Evolutionary conservation across 2,113 vertebrate genomes (phyloP), one percentile per base, ranked within the genome.

Genomic region (Lagenorhynchus albirostris): DNA sequence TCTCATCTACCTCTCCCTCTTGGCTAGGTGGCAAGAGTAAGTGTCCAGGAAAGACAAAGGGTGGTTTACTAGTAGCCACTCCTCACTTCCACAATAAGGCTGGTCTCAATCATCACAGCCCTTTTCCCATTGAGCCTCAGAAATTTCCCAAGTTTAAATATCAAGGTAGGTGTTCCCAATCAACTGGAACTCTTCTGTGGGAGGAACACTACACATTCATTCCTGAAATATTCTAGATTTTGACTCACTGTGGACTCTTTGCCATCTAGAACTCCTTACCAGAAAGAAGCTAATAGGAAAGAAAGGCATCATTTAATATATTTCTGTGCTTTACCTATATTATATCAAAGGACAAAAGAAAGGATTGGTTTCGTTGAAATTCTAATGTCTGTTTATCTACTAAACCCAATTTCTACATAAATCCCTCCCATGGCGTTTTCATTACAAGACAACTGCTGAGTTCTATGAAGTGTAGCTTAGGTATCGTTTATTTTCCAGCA

Each of bases 331-430:
- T 93, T 36, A 33, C 4, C 23, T 83, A 6, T 44, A 95, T n/a
- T 18, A 25, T 71, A 70, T 60, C 93, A 82, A 76, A 83, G 1
- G 47, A 85, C 0, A 5, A 94, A 95, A 92, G 3, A 53, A 93
- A 77, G 55, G 26, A 11, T 0, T 97, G 33, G 41, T 50, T 96
- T 90, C 47, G 47, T 93, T 62, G n/a, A 97, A 98, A 83, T 63
- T 94, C 58, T 62, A 95, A 53, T 80, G 5, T 83, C 1, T 92
- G 1, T 97, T 95, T 94, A 96, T 77, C 81, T 92, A n/a, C 5
- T 82, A 33, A 93, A 33, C 23, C 81, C 97, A 94, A 97, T 91
- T 97, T 47, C 36, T 87, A 10, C 88, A 88, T 94, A 97, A 98
- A 97, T 93, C 88, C 26, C 67, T 83, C 84, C 33, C 2, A 36